Evolutionary conservation across 2,888 invertebrate species (phyloP), one percentile per base, ranked within the genome.

Genomic region (Chesias legatella): DNA sequence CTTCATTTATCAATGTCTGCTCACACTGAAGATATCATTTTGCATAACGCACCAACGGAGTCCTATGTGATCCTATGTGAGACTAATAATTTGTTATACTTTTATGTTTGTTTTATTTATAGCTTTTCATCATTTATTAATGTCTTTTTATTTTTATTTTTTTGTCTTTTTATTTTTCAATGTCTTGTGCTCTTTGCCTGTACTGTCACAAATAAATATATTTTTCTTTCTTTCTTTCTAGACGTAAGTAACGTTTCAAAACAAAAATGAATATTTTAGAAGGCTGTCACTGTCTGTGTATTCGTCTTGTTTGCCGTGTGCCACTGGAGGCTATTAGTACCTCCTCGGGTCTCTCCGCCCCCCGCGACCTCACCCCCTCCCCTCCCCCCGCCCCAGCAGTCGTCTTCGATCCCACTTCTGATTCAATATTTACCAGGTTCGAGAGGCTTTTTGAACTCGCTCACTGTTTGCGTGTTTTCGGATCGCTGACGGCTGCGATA

Each of bases 291-390:
- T 75, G 75, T 82, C 76, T 79, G 74, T 73, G 66, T 73, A 72
- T 73, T 73, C 72, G 73, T 66, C 66, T 73, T 83, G 79, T 84
- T 85, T 84, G 79, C 72, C 69, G 68, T 76, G 73, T 68, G 82
- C 81, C 90, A 85, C 90, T 88, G 82, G 90, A 89, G 90, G 79
- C 86, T 85, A 85, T 85, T 86, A 85, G 79, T 73, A 66, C 70
- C 66, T 57, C 61, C 52, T 44, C 50, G 38, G 35, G 35, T 43
- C 36, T 34, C 43, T 51, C 43, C 60, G 43, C 50, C 50, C 43
- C 44, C 49, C 43, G 49, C 50, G 48, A n/a, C n/a, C n/a, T n/a
- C n/a, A n/a, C n/a, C n/a, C n/a, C 51, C 41, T 45, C 58, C 50
- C 50, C 60, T 53, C 46, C 63, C 57, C 58, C 56, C 60, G 57